Percentiles rank a stretch among this genome's conserved stretches.
phyloP scores from a whole-genome alignment of 1,140 invertebrate genomes.

The Neodiprion pinetum region DNA sequence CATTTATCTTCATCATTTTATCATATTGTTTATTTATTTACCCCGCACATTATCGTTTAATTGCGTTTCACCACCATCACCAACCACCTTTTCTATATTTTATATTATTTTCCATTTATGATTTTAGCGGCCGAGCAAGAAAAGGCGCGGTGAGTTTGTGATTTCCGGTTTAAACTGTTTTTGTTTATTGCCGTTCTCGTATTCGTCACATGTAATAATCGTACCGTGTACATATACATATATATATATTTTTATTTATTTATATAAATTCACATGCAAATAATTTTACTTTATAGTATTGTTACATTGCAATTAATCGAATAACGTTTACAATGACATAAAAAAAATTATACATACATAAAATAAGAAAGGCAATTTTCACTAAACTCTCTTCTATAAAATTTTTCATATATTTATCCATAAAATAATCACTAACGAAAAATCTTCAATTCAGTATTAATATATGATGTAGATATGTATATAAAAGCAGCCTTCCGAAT shows the following conservation, averaged over 20 bases:
- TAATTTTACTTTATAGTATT: no score
- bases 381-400: no score
- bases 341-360: no score
- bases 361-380: no score
- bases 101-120: slow-evolving; percentile 49
- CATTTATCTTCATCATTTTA: slow-evolving; percentile 8
- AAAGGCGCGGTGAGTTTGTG: slow-evolving; percentile 53
- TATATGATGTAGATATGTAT: no score
- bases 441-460: no score
- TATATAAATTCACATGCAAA: background rate
- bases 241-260: background rate
- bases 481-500: no score
- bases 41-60: slow-evolving; percentile 1
- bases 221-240: background rate
- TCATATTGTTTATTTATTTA: slow-evolving; percentile 11
- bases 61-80: background rate
- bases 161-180: slow-evolving; percentile 27
- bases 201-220: slow-evolving; percentile 12
- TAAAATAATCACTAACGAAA: no score
- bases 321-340: no score
- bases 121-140: slow-evolving; percentile 56
- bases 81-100: slow-evolving; percentile 30
- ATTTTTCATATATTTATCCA: no score
- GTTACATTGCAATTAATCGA: no score
- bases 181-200: slow-evolving; percentile 13